A percentile compares a stretch with the other conserved stretches of the same genome.
Conservation (phyloP, 1,140 invertebrate genomes). For the Monochamus saltuarius region DNA sequence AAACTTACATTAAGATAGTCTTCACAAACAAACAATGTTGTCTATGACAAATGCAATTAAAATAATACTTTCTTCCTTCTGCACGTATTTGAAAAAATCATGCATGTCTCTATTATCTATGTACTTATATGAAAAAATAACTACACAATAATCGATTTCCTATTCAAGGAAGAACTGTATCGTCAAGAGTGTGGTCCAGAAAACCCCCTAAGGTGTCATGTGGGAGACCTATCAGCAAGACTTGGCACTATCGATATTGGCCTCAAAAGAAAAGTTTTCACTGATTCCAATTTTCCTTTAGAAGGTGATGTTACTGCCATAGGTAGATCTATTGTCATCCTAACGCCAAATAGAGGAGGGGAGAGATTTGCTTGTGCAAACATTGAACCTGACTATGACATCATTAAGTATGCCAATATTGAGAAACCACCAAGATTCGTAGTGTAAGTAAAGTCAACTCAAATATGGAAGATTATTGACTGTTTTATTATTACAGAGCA, state of each 20-base stretch:
- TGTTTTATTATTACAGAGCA: constrained; percentile 56
- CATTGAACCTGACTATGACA: constrained; percentile 86
- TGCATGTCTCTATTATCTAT: too few species aligned
- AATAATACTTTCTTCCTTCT: too few species aligned
- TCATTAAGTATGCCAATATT: constrained; percentile 87
- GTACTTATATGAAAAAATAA: too few species aligned
- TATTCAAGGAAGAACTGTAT: constrained; percentile 75
- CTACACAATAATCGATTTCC: too few species aligned
- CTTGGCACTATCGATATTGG: constrained; percentile 84
- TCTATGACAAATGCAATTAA: too few species aligned
- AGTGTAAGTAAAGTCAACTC: constrained; percentile 62
- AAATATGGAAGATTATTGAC: background rate
- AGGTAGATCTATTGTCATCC: constrained; percentile 83
- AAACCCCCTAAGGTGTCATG: constrained; percentile 86
- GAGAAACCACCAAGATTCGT: constrained; percentile 85
- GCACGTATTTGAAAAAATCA: too few species aligned
- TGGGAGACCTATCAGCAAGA: constrained; percentile 87
- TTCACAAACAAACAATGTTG: too few species aligned
- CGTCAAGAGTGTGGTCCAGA: constrained; percentile 80
- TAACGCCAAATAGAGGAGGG: constrained; percentile 69
- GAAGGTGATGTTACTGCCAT: constrained; percentile 74
- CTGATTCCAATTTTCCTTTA: constrained; percentile 86
- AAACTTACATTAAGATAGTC: too few species aligned
- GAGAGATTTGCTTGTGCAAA: constrained; percentile 87
- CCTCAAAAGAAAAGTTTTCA: constrained; percentile 71